Percentiles rank a stretch among this genome's conserved stretches.
Evolutionary conservation across 2,113 vertebrate genomes (phyloP).

Genomic region (Nycticryphes semicollaris): DNA sequence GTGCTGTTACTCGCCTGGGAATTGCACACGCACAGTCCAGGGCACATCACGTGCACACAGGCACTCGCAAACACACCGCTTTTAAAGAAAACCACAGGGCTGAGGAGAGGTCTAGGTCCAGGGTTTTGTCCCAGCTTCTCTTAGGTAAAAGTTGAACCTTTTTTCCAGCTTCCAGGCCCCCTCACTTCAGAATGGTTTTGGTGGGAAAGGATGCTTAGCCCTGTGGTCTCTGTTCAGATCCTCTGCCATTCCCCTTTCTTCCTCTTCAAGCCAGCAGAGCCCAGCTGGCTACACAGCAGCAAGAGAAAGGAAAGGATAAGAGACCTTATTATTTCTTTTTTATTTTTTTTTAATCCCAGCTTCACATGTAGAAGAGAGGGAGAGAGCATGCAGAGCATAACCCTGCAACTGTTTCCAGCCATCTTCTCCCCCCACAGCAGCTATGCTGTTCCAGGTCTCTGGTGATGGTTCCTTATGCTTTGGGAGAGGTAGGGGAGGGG

Average conservation of each 20-base stretch:
- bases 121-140: background rate
- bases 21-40: fast-evolving
- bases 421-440: background rate
- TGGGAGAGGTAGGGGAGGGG: fast-evolving
- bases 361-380: background rate
- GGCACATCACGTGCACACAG: background rate
- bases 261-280: background rate
- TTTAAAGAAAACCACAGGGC: background rate
- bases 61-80: fast-evolving
- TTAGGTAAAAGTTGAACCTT: background rate
- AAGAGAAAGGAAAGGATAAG: background rate
- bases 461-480: background rate
- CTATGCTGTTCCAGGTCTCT: background rate
- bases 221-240: background rate
- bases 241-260: background rate
- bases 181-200: fast-evolving
- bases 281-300: background rate
- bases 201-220: background rate
- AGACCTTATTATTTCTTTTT: background rate
- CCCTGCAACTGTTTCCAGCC: background rate
- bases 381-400: background rate
- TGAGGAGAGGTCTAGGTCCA: background rate
- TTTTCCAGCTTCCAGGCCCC: background rate
- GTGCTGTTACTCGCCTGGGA: background rate
- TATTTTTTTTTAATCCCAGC: background rate